Conservation (phyloP, 2,113 vertebrate species). For the Penelope pileata region DNA sequence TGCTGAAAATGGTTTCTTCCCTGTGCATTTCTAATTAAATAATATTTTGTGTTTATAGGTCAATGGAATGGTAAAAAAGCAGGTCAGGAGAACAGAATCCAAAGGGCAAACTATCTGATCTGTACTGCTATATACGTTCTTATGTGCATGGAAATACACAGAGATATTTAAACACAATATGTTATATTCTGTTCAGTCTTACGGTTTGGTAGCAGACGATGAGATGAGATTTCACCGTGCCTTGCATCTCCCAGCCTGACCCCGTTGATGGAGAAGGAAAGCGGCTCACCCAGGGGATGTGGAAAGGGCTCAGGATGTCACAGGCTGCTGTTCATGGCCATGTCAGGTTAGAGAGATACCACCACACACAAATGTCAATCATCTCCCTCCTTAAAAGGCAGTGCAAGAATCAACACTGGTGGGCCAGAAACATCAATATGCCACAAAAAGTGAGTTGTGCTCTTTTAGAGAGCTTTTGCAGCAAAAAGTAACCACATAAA, state of each 20-base stretch:
- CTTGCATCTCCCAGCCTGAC: background rate
- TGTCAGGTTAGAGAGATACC: background rate
- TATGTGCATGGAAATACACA: background rate
- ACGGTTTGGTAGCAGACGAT: background rate
- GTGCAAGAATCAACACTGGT: background rate
- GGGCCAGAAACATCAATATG: background rate
- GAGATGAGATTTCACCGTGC: background rate
- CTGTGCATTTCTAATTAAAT: background rate
- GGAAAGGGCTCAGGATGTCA: background rate
- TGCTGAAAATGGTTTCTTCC: background rate
- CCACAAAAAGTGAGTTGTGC: background rate
- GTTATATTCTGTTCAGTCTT: background rate
- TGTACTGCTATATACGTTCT: background rate
- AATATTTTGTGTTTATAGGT: background rate
- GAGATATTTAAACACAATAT: background rate
- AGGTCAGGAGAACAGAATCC: background rate
- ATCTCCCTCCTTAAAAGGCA: background rate
- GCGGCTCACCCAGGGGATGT: background rate
- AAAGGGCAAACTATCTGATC: background rate
- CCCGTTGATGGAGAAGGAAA: background rate
- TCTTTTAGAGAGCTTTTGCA: background rate
- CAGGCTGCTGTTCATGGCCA: background rate
- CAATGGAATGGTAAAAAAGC: background rate
- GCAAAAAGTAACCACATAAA: background rate
- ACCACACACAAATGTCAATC: background rate